These are phyloP conservation scores for Drosophila antonietae DNA, from an alignment of 2,888 invertebrate species.

Conservation along the genomic window DNA sequence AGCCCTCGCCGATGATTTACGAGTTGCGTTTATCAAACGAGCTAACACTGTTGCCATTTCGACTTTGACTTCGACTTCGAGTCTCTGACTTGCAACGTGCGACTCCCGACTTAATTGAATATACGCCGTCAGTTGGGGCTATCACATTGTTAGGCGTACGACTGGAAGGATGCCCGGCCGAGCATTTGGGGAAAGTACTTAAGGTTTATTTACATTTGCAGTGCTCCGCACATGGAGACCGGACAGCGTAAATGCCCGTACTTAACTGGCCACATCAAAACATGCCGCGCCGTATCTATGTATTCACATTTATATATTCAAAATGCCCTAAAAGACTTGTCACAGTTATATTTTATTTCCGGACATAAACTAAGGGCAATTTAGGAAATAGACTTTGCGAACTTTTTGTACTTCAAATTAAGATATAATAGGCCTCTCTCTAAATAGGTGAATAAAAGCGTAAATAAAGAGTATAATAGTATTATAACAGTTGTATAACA, in stretches of 20 bases:
- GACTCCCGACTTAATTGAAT: slow-evolving; percentile 67
- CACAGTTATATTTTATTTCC: slow-evolving; percentile 16
- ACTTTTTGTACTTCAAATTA: slow-evolving; percentile 1
- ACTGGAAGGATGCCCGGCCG: slow-evolving; percentile 22
- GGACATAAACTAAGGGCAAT: neutral
- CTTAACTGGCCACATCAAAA: slow-evolving; percentile 22
- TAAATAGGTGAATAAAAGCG: neutral
- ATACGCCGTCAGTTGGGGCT: slow-evolving; percentile 40
- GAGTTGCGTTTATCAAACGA: slow-evolving; percentile 64
- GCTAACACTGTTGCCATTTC: slow-evolving; percentile 58
- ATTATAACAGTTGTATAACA: neutral
- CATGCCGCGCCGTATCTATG: slow-evolving; percentile 12
- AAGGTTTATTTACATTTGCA: slow-evolving; percentile 13
- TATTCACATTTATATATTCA: slow-evolving; percentile 7
- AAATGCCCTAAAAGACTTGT: slow-evolving; percentile 14
- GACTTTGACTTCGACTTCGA: slow-evolving; percentile 19
- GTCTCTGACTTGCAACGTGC: slow-evolving; percentile 19
- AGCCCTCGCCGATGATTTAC: slow-evolving; percentile 63
- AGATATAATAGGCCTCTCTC: neutral
- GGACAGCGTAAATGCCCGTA: slow-evolving; percentile 41
- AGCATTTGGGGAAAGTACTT: slow-evolving; percentile 31
- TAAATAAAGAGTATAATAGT: neutral
- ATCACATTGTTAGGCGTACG: slow-evolving; percentile 32
- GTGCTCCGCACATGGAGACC: slow-evolving; percentile 22
- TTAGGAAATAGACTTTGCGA: slow-evolving; percentile 7